Conservation (phyloP, 2,888 invertebrate species). For the Oscheius sp. region DNA sequence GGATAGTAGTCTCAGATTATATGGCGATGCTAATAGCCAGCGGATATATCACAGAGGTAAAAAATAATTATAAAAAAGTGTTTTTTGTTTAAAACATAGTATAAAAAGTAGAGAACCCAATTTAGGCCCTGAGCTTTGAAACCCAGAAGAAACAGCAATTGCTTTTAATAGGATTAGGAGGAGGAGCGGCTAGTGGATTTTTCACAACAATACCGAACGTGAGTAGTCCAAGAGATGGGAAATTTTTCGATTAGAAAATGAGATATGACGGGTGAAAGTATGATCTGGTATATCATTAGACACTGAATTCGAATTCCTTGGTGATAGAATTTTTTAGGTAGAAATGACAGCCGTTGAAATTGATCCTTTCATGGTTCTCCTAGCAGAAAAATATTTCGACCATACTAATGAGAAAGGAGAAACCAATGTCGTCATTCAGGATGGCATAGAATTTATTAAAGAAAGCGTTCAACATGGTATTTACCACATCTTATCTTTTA, state of each 20-base stretch:
- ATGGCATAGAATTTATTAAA: conserved; percentile 30
- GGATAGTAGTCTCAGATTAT: conserved; percentile 40
- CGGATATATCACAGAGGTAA: conserved; percentile 44
- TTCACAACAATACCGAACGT: neutral
- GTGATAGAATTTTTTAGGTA: no score
- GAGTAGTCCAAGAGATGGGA: no score
- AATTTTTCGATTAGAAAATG: no score
- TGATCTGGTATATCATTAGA: no score
- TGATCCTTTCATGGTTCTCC: conserved; percentile 35
- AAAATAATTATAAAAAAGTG: no score
- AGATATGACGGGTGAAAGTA: no score
- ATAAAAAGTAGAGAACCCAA: neutral
- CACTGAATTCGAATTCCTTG: no score
- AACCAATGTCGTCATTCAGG: conserved; percentile 30
- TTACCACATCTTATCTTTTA: no score
- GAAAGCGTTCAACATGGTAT: conserved; percentile 8
- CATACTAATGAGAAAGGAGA: conserved; percentile 30
- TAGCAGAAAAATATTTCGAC: conserved; percentile 43
- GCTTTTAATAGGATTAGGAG: conserved; percentile 19
- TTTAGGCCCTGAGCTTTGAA: conserved; percentile 42
- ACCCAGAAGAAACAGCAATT: conserved; percentile 13
- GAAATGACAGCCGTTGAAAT: conserved; percentile 43
- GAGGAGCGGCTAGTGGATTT: neutral
- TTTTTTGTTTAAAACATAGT: no score
- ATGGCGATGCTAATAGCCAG: conserved; percentile 35